These are phyloP conservation scores for Drosophila monieri DNA, from an alignment of 2,888 invertebrate genomes.

Conservation along the genomic window DNA sequence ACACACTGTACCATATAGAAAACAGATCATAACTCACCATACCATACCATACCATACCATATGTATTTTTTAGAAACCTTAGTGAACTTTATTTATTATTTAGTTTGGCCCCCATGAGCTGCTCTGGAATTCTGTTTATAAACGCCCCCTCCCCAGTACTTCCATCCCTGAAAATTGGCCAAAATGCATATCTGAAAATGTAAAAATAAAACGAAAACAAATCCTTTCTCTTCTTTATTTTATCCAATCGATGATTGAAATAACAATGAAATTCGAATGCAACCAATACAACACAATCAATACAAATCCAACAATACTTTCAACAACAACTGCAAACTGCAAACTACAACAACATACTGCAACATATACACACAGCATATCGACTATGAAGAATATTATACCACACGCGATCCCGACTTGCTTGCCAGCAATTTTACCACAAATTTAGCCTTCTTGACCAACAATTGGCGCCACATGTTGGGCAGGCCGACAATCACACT, in stretches of 20 bases:
- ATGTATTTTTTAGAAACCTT: not conserved
- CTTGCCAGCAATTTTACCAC: constrained; percentile 97
- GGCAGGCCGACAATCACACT: constrained; percentile 97
- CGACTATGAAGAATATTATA: constrained; percentile 97
- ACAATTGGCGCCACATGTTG: constrained; percentile 98
- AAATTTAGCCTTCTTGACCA: constrained; percentile 97
- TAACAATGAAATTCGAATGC: constrained; percentile 1
- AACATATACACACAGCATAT: constrained; percentile 87
- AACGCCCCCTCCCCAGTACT: not conserved
- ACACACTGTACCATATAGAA: constrained; percentile 3
- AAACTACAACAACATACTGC: constrained; percentile 35
- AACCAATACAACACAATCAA: constrained; percentile 22
- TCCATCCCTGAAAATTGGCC: constrained; percentile 24
- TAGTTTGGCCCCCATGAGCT: constrained; percentile 27
- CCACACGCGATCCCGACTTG: constrained; percentile 97
- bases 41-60: not conserved
- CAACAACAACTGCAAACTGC: constrained; percentile 31
- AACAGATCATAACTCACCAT: not conserved
- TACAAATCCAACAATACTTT: constrained; percentile 35
- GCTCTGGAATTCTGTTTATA: constrained; percentile 31
- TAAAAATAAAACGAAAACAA: constrained; percentile 19
- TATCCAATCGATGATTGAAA: constrained; percentile 14
- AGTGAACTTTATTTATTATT: constrained; percentile 9
- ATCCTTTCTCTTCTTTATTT: constrained; percentile 28
- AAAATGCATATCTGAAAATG: constrained; percentile 4